Evolutionary conservation across 2,113 vertebrate species (phyloP), one percentile per base, ranked within the genome.

Genomic region (Tursiops truncatus): DNA sequence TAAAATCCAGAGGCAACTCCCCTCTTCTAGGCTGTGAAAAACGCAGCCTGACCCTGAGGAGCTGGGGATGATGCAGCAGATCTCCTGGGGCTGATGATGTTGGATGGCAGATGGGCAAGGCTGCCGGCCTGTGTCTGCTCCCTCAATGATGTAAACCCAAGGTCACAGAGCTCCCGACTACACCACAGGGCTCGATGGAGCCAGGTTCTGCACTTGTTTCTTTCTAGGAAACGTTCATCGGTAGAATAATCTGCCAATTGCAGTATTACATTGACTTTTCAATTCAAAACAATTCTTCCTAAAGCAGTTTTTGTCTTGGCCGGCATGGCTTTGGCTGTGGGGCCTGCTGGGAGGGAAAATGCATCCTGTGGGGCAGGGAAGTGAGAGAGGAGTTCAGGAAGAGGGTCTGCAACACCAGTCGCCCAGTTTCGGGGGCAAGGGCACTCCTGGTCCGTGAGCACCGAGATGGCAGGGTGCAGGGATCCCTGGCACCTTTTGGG

Each of bases 1-100:
- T 82, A 38, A 77, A 86, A 86, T 83, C 85, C 89, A 77, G 87
- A 71, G 60, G 58, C 67, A 77, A 33, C 93, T 21, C 62, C 60
- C 83, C 50, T 94, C 28, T 50, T 70, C 20, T 50, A 0, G 26
- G n/a, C 63, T 70, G 7, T 80, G 70, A 44, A 13, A 86, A 93
- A 50, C 67, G 81, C 67, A 85, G 50, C 58, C 80, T 38, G 93
- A 31, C 70, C 31, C n/a, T 31, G 38, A 47, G 83, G 81, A 91
- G 38, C 36, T 1, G 0, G 20, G 62, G 33, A 18, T 36, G 28
- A 58, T 17, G 1, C 21, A 38, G 41, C n/a, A 8, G 11, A 15
- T 80, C 60, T 87, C 87, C 31, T 33, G n/a, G 58, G 77, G 77
- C 47, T 21, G n/a, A 41, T 8, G 67, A 31, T 62, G 50, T 38